Base-by-base conservation (phyloP, 2,888 invertebrate genomes). In the Drosophila sordidula region DNA sequence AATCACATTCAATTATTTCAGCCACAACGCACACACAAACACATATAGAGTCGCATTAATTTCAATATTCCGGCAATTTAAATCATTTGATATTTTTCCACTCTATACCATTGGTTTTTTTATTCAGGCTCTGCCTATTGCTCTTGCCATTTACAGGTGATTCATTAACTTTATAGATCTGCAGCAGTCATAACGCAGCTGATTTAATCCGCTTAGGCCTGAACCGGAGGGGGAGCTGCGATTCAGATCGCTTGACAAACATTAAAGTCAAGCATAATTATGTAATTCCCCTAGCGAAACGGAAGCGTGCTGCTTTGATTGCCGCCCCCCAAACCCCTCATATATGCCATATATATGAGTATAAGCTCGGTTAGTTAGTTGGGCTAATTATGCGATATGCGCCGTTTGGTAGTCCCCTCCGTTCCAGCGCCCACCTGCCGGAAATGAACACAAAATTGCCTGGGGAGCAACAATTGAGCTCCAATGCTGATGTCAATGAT, bases 1-100 rank as follows among this genome's bases (percentile, higher is more conserved):
- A 87, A 86, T 89, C 89, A 70, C 80, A 79, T 76, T 79, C 87
- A 82, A 88, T 83, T 83, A 86, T 83, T 72, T 82, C 63, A 66
- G 67, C 66, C 80, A 68, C 69, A 65, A 49, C 55, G 18, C 49
- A 55, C 56, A 59, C 62, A 47, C 47, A 38, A 46, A 58, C 55
- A 51, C 45, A 42, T 26, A 44, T 56, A 56, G 44, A 22, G 54
- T 44, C 55, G 66, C 73, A 87, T 85, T 81, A 70, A 78, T 74
- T 74, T 87, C 70, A 78, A 84, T 84, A 80, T 80, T 72, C 72
- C 61, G 52, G 69, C 47, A 74, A 87, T 87, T 89, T 75, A 76
- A 89, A 80, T 87, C 73, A 67, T 69, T 71, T 69, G 52, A 58
- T 69, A 70, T 50, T 71, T 68, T 69, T 59, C 46, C 44, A 22